Evolutionary conservation across 1,140 invertebrate genomes (phyloP), one percentile per base, ranked within the genome.

Genomic region (Drosophila lini): DNA sequence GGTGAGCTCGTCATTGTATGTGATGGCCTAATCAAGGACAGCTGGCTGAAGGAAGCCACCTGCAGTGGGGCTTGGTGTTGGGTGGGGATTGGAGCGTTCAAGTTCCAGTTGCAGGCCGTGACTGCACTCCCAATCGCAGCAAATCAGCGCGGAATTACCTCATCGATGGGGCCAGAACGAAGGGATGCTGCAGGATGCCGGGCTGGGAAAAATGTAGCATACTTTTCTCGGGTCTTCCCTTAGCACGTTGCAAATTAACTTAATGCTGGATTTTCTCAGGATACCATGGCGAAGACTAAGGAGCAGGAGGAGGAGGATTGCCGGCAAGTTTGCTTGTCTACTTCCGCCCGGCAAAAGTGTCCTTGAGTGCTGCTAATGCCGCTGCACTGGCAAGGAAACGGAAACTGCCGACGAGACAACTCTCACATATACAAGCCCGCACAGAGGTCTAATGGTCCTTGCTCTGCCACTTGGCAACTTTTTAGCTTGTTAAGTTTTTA

Each of bases 201-300:
- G 25, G 25, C 32, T 22, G 9, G 10, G 31, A 32, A 50, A 48
- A 70, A 61, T 79, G 69, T 65, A 69, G 55, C 36, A 40, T 45
- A 25, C 47, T 78, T 55, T 70, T 58, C 59, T 59, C 25, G 52
- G 48, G 15, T 56, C 44, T 53, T 42, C 36, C 47, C 25, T 53
- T 53, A 64, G 80, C 83, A 80, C 83, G 83, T 88, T 88, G 83
- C 83, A 86, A 86, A 86, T 86, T 86, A 86, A 86, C 83, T 86
- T 86, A 86, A 86, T 86, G 83, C 59, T 56, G 71, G 61, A 80
- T 88, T 77, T 79, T 70, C 73, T 22, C 25, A n/a, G 31, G 45
- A 36, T 7, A 11, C 19, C 3, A 7, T 8, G 36, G 9, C 10
- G 10, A 31, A 25, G 25, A 28, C 25, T 5, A 5, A 28, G 22